Evolutionary conservation across 2,797 vertebrate species (phyloP).

Genomic region (Rhabdophis nuchalis): DNA sequence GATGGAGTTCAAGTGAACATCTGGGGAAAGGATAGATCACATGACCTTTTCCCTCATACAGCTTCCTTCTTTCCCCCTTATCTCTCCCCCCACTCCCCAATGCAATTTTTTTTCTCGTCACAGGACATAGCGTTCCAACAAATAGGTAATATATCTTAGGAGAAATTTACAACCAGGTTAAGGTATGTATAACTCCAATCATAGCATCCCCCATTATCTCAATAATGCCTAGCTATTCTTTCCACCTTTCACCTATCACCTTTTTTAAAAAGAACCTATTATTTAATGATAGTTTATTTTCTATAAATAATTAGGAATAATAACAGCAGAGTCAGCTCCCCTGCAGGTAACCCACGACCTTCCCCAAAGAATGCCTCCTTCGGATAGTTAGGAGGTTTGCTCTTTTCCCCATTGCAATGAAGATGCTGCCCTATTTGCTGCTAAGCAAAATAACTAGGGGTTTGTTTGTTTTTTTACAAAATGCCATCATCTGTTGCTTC

Average conservation of each 20-base stretch:
- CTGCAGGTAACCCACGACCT: neutral
- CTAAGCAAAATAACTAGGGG: neutral
- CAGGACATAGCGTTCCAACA: neutral
- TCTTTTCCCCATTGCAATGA: neutral
- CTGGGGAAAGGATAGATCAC: neutral
- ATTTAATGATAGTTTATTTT: neutral
- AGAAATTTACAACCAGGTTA: neutral
- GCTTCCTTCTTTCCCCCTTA: neutral
- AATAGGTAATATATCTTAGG: neutral
- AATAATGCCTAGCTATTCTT: neutral
- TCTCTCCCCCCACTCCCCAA: neutral
- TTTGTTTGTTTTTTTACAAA: neutral
- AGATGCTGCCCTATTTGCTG: neutral
- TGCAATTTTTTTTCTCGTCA: neutral
- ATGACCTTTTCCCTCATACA: neutral
- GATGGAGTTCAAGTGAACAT: slow-evolving; percentile 18
- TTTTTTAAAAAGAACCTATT: neutral
- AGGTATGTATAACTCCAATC: neutral
- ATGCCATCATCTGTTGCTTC: neutral
- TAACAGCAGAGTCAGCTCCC: neutral
- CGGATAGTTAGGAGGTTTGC: neutral
- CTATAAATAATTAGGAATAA: neutral
- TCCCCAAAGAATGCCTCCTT: neutral
- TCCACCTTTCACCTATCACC: neutral
- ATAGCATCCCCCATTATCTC: no score